Evolutionary conservation across 2,888 invertebrate genomes (phyloP).

Genomic region (Tetanocera ferruginea): DNA sequence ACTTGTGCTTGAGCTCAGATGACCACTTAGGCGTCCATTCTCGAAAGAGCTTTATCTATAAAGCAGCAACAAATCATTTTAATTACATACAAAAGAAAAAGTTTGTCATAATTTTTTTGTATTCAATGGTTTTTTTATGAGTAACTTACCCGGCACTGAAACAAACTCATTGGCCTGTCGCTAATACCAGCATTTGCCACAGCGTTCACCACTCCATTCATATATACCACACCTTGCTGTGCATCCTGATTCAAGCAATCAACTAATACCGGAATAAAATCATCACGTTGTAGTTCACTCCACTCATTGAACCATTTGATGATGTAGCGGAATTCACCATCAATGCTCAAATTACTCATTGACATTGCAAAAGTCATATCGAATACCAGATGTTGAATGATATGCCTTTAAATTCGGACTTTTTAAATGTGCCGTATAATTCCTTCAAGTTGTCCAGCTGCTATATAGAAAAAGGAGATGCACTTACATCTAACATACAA

Average conservation of each 20-base stretch:
- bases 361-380: conserved; percentile 68
- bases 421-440: too few relatives aligned
- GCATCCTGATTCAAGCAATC: conserved; percentile 68
- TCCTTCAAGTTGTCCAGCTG: too few relatives aligned
- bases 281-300: conserved; percentile 88
- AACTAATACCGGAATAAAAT: conserved; percentile 83
- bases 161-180: conserved; percentile 85
- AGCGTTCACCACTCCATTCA: conserved; percentile 81
- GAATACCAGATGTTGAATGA: too few relatives aligned
- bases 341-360: conserved; percentile 74
- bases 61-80: conserved; percentile 13
- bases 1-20: conserved; percentile 78
- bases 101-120: conserved; percentile 21
- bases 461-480: too few relatives aligned
- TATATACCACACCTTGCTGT: conserved; percentile 69
- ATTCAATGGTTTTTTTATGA: not conserved
- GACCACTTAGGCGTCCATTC: conserved; percentile 89
- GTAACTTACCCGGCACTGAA: conserved; percentile 80
- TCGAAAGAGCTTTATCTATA: conserved; percentile 83
- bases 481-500: not conserved
- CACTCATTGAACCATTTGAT: conserved; percentile 91
- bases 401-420: too few relatives aligned
- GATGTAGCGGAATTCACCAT: conserved; percentile 85
- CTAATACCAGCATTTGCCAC: conserved; percentile 78
- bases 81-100: conserved; percentile 20